Evolutionary conservation across 2,888 invertebrate species (phyloP), one percentile per base, ranked within the genome.

Genomic region (Anthophora plumipes): DNA sequence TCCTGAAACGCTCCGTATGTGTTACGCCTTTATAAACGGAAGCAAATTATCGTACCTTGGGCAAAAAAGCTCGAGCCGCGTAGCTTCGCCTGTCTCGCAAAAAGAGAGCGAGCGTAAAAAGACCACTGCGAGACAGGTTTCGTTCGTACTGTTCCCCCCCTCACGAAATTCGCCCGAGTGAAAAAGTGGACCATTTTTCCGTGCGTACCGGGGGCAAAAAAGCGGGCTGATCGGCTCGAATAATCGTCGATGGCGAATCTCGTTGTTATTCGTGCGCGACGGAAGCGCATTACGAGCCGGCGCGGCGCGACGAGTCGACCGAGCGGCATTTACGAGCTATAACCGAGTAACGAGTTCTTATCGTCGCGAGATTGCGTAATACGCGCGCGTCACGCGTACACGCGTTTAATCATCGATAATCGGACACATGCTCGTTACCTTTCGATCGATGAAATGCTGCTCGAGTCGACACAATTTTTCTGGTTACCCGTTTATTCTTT

Each of bases 1-100:
- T 82, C 80, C 77, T 72, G 80, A 77, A 80, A 55, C 82, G 55
- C 41, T 14, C 37, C 37, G 9, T 25, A 37, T 41, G 67, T 22
- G 54, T 66, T 48, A 63, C 61, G 70, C 66, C 79, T 70, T 79
- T 75, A 61, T 79, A 64, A 70, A 74, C 80, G 79, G 70, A 80
- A 66, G 68, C 67, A 57, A 70, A 69, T 75, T 66, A 67, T 50
- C 79, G 79, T 74, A 70, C 63, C 54, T 60, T 20, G 43, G 74
- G 31, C 64, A 77, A 77, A 77, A 67, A 77, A n/a, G n/a, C 48
- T 37, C 8, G 2, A 17, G 20, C 55, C 2, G 54, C 52, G 22
- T 39, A 54, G 64, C 66, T 25, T 46, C 20, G 39, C 77, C 50
- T 20, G 37, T 1, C 22, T 0, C 7, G 22, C 20, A 61, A 77